These are phyloP conservation scores for Macrobrachium nipponense DNA, from an alignment of 1,140 invertebrate species.

Conservation along the genomic window DNA sequence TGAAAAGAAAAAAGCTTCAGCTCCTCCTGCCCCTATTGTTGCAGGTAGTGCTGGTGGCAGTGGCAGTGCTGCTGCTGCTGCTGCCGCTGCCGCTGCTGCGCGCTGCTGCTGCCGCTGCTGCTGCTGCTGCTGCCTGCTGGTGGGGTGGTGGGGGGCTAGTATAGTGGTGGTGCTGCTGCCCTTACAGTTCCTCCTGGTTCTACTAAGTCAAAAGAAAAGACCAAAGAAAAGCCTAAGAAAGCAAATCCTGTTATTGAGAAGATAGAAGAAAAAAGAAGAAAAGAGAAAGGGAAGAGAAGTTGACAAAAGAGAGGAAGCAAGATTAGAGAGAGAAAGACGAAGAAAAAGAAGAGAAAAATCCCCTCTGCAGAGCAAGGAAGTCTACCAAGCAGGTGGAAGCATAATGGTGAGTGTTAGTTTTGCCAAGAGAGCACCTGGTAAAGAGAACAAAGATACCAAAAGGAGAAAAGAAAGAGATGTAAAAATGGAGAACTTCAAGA, in stretches of 20 bases:
- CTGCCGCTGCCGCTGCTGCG: no score
- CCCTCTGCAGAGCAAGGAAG: conserved; percentile 77
- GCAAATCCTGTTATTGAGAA: conserved; percentile 74
- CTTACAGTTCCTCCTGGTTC: not conserved
- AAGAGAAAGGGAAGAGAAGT: conserved; percentile 52
- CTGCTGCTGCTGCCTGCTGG: no score
- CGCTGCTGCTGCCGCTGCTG: no score
- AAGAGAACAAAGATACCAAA: conserved; percentile 57
- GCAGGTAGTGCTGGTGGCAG: no score
- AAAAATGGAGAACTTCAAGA: conserved; percentile 49
- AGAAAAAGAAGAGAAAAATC: conserved; percentile 58
- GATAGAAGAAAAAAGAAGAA: conserved; percentile 52
- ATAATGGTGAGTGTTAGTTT: conserved; percentile 93
- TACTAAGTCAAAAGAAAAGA: conserved; percentile 67
- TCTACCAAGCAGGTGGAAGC: conserved; percentile 91
- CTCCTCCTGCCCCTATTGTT: not conserved
- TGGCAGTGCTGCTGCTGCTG: no score
- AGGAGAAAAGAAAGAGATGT: conserved; percentile 61
- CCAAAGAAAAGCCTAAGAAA: conserved; percentile 72
- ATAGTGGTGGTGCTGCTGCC: not conserved
- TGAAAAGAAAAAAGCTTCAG: conserved; percentile 45
- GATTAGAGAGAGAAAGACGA: conserved; percentile 49
- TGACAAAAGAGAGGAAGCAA: conserved; percentile 48
- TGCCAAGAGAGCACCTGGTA: conserved; percentile 68
- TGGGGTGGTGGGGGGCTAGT: no score